Base-by-base conservation (phyloP, 2,888 invertebrate genomes). In the Conistra vaccinii region DNA sequence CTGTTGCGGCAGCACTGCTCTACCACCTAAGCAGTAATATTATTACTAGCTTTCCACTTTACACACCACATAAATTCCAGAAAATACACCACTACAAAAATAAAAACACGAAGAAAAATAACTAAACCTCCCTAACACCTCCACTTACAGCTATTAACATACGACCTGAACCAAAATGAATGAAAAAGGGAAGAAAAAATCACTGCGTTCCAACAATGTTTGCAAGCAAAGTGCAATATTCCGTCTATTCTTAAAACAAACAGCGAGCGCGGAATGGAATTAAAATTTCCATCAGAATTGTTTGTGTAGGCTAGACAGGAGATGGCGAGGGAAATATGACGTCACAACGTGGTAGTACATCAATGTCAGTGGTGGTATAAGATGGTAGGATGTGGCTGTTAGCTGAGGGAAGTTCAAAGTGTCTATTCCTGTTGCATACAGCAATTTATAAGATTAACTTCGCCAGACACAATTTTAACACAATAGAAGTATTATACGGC, bases 221-320 rank as follows among this genome's bases (percentile, higher is more conserved):
- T 86, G 81, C 82, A 74, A 84, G 85, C 83, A 81, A 84, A 87
- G 80, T 87, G 87, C 87, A 89, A 87, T 88, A 83, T 89, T 89
- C 89, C 77, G 70, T 87, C 85, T 87, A 86, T 85, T 88, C 88
- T 86, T 87, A 87, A 89, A 91, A 89, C 90, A 91, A 91, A 92
- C 91, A 88, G 67, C 66, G 69, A 60, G 80, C 69, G 68, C 65
- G 67, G 79, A 87, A 90, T 89, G 89, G 88, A 91, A 92, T 91
- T 92, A 91, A 91, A 92, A 92, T 91, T 91, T 91, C 91, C 90
- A 90, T 89, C 89, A 87, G 87, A 90, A 85, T 89, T 92, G 91
- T 92, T 92, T 91, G 89, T 88, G 83, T 81, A 86, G 81, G 83
- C 87, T 71, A 78, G 78, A 75, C 69, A 70, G 76, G 66, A 78